Evolutionary conservation across 2,797 vertebrate species (phyloP).

Genomic region (Botia kubotai): DNA sequence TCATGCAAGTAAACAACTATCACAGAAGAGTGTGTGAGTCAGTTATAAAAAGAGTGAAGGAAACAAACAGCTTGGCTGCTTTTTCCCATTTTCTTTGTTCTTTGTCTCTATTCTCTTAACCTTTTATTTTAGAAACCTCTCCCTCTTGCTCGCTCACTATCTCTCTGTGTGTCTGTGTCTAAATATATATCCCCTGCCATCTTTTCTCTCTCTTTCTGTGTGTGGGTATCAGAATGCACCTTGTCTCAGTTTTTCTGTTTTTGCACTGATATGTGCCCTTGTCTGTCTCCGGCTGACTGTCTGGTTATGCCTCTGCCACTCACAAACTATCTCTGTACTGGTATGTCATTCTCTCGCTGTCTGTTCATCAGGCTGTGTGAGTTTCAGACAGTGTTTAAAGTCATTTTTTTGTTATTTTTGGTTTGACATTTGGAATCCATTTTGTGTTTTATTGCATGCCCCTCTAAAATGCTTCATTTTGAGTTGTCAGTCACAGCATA

Average conservation of each 20-base stretch:
- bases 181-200: constrained; percentile 15
- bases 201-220: neutral
- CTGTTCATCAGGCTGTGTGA: neutral
- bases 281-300: neutral
- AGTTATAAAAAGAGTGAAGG: neutral
- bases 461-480: neutral
- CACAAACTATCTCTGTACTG: neutral
- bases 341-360: neutral
- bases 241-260: constrained; percentile 8
- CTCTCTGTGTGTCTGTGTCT: constrained; percentile 5
- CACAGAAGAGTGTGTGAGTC: constrained; percentile 14
- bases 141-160: neutral
- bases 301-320: neutral
- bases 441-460: neutral
- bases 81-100: neutral
- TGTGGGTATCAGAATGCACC: neutral
- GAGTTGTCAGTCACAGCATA: neutral
- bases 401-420: neutral
- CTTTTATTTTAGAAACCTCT: constrained; percentile 8
- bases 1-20: constrained; percentile 52
- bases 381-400: constrained; percentile 19
- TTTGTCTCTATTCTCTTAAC: neutral
- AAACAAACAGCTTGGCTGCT: neutral
- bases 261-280: neutral
- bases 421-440: neutral